Conservation (phyloP, 2,113 vertebrate genomes). For the Pangasianodon hypophthalmus region DNA sequence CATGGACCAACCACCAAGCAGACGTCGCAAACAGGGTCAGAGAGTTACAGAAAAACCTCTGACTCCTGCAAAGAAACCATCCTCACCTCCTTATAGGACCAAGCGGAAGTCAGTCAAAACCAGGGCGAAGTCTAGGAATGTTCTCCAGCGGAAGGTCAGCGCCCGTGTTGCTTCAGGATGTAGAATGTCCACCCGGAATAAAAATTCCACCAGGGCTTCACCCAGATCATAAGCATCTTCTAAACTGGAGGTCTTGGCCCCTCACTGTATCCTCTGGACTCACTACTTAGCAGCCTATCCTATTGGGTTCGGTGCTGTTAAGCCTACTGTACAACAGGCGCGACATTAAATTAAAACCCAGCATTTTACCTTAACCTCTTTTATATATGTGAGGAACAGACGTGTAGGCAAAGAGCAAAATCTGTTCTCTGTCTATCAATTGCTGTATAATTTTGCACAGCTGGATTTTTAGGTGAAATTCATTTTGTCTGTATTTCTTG, state of each 20-base stretch:
- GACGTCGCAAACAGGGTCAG: constrained; percentile 28
- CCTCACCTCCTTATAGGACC: constrained; percentile 46
- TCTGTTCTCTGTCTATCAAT: constrained; percentile 30
- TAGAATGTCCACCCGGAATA: constrained; percentile 47
- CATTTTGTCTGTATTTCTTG: constrained; percentile 42
- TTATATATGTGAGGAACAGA: neutral
- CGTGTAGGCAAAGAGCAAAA: constrained; percentile 19
- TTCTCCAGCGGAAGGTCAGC: constrained; percentile 41
- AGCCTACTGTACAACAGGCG: neutral
- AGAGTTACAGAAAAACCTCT: constrained; percentile 45
- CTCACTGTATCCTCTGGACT: neutral
- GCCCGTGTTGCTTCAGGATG: constrained; percentile 44
- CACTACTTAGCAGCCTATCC: constrained; percentile 12
- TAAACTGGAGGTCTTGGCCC: constrained; percentile 20
- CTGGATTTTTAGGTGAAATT: constrained; percentile 46
- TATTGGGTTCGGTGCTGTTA: neutral
- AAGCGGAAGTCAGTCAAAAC: constrained; percentile 49
- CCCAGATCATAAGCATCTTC: constrained; percentile 41
- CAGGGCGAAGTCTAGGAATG: constrained; percentile 26
- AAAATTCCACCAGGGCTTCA: constrained; percentile 35
- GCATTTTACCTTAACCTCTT: constrained; percentile 18
- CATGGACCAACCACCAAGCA: constrained; percentile 33
- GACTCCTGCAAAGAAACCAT: constrained; percentile 47
- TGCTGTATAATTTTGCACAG: constrained; percentile 59
- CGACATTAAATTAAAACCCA: constrained; percentile 12